A percentile compares a stretch with the other conserved stretches of the same genome.
Conservation (phyloP, 2,797 vertebrate species). For the Hydrolagus colliei region DNA sequence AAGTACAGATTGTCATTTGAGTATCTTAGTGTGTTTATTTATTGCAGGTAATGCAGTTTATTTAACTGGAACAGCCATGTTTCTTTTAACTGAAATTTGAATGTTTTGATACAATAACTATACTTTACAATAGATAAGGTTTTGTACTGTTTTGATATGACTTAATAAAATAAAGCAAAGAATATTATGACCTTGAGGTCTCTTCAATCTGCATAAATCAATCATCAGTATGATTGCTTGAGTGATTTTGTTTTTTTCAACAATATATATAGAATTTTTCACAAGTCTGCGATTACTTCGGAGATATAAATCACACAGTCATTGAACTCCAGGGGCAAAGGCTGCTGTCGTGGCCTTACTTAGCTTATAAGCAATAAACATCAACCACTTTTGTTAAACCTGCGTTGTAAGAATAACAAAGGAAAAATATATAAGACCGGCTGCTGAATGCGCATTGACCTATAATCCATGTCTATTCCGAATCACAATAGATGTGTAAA, state of each 20-base stretch:
- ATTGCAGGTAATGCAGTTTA: conserved; percentile 23
- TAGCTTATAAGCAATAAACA: neutral
- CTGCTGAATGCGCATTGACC: neutral
- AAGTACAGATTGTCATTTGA: conserved; percentile 10
- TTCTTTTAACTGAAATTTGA: neutral
- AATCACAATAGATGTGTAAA: too few species aligned
- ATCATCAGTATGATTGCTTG: too few species aligned
- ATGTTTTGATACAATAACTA: conserved; percentile 24
- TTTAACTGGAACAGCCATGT: conserved; percentile 9
- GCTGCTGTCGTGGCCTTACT: neutral
- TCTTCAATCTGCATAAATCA: neutral
- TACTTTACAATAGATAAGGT: conserved; percentile 12
- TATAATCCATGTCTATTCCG: too few species aligned
- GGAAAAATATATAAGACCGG: neutral
- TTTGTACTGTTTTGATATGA: conserved; percentile 8
- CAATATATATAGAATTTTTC: neutral
- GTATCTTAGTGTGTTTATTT: conserved; percentile 5
- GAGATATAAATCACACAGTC: neutral
- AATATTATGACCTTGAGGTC: neutral
- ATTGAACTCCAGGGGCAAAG: neutral
- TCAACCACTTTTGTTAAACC: neutral
- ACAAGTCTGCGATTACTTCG: neutral
- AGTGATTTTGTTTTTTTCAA: neutral
- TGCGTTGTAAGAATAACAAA: neutral
- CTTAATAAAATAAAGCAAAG: neutral